A percentile compares a stretch with the other conserved stretches of the same genome.
These are phyloP conservation scores for Lepidurus apus DNA, from an alignment of 1,140 invertebrate genomes.

Conservation along the genomic window DNA sequence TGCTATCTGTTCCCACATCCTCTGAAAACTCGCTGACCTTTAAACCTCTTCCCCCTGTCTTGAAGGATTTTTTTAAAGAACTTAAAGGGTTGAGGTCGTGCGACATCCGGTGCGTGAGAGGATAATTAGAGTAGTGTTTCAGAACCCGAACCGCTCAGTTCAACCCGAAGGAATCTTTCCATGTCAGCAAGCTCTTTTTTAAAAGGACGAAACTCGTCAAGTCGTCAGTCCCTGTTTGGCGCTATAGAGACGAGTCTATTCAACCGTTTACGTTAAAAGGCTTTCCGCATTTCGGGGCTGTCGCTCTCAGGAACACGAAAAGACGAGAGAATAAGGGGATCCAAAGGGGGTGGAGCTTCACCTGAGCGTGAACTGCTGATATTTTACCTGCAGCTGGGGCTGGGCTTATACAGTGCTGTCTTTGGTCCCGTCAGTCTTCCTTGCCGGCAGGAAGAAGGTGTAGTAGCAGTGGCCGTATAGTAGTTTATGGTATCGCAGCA, in stretches of 20 bases:
- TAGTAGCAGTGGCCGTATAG: not conserved
- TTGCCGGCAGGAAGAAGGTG: not conserved
- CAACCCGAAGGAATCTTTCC: not conserved
- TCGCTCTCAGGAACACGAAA: not conserved
- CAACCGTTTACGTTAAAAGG: too few relatives aligned
- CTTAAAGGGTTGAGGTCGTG: slow-evolving; percentile 16
- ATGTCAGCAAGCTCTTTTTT: too few relatives aligned
- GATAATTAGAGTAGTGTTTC: not conserved
- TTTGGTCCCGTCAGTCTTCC: not conserved
- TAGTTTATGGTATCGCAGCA: not conserved
- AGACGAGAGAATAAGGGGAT: not conserved
- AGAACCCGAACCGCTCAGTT: not conserved
- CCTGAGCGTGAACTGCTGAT: not conserved
- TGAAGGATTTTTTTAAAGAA: not conserved
- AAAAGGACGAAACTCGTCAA: too few relatives aligned
- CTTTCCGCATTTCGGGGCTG: too few relatives aligned
- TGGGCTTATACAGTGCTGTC: not conserved
- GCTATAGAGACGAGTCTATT: too few relatives aligned
- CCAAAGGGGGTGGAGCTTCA: not conserved
- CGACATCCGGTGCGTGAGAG: slow-evolving; percentile 8
- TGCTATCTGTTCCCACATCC: not conserved
- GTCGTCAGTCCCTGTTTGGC: too few relatives aligned
- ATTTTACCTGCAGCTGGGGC: not conserved
- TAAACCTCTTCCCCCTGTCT: not conserved
- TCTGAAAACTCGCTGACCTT: not conserved